Percentiles rank a stretch among this genome's conserved stretches.
Evolutionary conservation across 2,888 invertebrate species (phyloP).

Genomic region (Phaonia tiefii): DNA sequence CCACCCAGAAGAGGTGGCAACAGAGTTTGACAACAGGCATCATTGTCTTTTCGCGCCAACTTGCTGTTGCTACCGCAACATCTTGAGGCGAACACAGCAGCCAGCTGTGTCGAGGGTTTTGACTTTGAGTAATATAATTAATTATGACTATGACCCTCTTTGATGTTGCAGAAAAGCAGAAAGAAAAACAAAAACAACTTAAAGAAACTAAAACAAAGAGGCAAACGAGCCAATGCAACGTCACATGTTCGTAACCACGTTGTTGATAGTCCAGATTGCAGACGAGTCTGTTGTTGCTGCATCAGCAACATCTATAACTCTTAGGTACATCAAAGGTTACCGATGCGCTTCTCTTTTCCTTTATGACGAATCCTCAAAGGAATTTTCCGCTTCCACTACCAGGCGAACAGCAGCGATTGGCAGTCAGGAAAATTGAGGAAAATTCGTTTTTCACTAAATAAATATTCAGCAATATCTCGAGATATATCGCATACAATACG

Average conservation of each 20-base stretch:
- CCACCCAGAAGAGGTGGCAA: conserved; percentile 38
- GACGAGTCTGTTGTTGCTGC: neutral
- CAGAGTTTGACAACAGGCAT: conserved; percentile 42
- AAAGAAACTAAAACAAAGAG: neutral
- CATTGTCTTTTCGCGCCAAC: conserved; percentile 4
- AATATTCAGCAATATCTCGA: conserved; percentile 40
- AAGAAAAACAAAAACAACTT: neutral
- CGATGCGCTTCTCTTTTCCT: conserved; percentile 73
- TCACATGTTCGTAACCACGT: neutral
- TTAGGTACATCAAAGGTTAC: conserved; percentile 74
- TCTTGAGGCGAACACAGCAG: too few relatives aligned
- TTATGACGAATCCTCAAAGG: conserved; percentile 79
- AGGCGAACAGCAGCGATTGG: conserved; percentile 73
- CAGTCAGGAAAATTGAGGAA: conserved; percentile 62
- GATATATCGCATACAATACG: conserved; percentile 9
- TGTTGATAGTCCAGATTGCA: neutral
- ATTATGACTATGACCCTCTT: conserved; percentile 39
- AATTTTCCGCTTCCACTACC: conserved; percentile 79
- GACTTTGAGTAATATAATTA: conserved; percentile 35
- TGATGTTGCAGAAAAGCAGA: conserved; percentile 16
- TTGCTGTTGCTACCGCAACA: neutral
- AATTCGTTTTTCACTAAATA: conserved; percentile 57
- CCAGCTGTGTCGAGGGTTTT: neutral
- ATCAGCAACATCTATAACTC: conserved; percentile 2
- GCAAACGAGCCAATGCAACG: neutral